A percentile compares a stretch with the other conserved stretches of the same genome.
phyloP scores from a whole-genome alignment of 2,797 vertebrate genomes.

The Mycteria americana region DNA sequence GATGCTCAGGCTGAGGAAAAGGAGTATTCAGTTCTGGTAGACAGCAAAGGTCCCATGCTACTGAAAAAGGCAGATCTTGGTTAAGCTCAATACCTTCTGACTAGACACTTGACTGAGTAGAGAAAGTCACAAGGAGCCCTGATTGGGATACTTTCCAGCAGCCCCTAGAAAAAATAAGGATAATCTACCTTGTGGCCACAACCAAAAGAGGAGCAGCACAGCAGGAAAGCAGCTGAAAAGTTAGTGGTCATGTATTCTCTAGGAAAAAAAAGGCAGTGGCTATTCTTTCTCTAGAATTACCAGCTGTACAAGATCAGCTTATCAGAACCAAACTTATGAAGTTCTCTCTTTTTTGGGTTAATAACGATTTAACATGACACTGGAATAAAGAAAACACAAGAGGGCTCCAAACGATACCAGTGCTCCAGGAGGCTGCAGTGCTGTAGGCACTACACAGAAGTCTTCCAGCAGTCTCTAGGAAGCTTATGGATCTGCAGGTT shows the following conservation, averaged over 20 bases:
- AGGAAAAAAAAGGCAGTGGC: background rate
- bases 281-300: background rate
- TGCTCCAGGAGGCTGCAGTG: fast-evolving
- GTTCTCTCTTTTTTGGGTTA: background rate
- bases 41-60: background rate
- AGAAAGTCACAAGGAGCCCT: background rate
- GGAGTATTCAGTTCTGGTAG: background rate
- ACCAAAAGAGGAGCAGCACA: background rate
- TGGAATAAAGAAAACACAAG: background rate
- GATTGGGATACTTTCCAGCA: background rate
- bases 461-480: background rate
- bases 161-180: background rate
- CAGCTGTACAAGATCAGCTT: background rate
- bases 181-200: background rate
- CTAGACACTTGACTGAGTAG: background rate
- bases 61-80: background rate
- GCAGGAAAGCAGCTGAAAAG: background rate
- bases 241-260: background rate
- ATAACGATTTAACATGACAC: background rate
- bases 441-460: fast-evolving
- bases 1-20: background rate
- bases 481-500: background rate
- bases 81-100: background rate
- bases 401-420: background rate
- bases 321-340: background rate